Base-by-base conservation (phyloP, 1,140 invertebrate genomes). In the Drosophila punjabiensis region DNA sequence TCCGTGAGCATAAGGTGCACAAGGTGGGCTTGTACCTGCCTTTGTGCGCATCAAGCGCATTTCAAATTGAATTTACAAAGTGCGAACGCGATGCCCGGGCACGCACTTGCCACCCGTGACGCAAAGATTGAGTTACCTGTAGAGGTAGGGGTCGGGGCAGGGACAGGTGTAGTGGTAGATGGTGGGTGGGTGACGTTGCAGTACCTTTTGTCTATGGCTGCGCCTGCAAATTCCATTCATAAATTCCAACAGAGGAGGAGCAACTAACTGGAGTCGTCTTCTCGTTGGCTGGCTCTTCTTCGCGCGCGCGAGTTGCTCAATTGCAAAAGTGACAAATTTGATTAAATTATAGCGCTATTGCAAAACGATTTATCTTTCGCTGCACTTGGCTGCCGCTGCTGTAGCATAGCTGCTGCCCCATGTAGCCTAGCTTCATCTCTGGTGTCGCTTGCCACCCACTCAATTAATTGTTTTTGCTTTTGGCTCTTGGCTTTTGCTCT, bases 331-430 rank as follows among this genome's bases (percentile, higher is more conserved):
- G 86, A 89, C 86, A 89, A 89, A 89, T 90, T 90, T 89, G 86
- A 89, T 89, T 89, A 89, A 89, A 90, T 89, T 86, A 89, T 89
- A 77, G 82, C 82, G 86, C 86, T 86, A 90, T 89, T 90, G 86
- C 86, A 90, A 90, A 89, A 60, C 86, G 87, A 90, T 89, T 89
- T 90, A 90, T 89, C 86, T 90, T 86, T 80, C 67, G 85, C 64
- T 71, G 85, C 86, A 89, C 78, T 86, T 60, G 66, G 81, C 62
- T 50, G 75, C 67, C 79, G 79, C 66, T 55, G 59, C 80, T 41
- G 37, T 41, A 41, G 64, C 52, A 50, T 16, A n/a, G 47, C 41
- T 39, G 24, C 24, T 62, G 65, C 61, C 48, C 73, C 79, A 16
- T 58, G 35, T 39, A 28, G 35, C 53, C n/a, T 11, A 20, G 20